A percentile compares a stretch with the other conserved stretches of the same genome.
Conservation (phyloP, 2,797 vertebrate genomes). For the Apogon hyalosoma region DNA sequence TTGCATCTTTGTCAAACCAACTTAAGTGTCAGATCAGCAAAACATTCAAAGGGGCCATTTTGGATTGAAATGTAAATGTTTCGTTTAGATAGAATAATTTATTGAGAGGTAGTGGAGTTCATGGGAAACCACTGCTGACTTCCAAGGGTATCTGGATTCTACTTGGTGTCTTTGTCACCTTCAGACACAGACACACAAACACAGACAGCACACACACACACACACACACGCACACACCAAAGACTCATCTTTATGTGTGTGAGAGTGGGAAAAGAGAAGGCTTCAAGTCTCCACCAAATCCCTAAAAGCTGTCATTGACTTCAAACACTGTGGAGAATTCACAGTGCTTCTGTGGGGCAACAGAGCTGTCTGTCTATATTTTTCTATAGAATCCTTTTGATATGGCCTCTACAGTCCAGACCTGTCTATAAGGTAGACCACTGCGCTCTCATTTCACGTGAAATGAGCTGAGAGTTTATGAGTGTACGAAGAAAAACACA, state of each 20-base stretch:
- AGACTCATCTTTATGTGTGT: conserved; percentile 64
- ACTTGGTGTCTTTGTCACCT: conserved; percentile 67
- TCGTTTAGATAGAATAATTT: conserved; percentile 1
- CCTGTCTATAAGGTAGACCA: conserved; percentile 25
- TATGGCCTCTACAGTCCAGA: conserved; percentile 57
- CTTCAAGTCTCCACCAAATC: conserved; percentile 71
- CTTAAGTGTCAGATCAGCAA: not conserved
- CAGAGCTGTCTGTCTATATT: conserved; percentile 57
- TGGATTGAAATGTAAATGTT: conserved; percentile 18
- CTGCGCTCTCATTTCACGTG: conserved; percentile 21
- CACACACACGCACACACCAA: conserved; percentile 15
- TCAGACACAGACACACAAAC: conserved; percentile 35
- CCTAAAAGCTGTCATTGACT: conserved; percentile 81
- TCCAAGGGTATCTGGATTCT: conserved; percentile 48
- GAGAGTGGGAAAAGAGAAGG: conserved; percentile 59
- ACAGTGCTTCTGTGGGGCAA: conserved; percentile 58
- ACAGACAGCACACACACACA: conserved; percentile 4
- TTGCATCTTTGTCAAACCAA: too few relatives aligned
- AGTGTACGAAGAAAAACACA: conserved; percentile 11
- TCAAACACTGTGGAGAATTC: conserved; percentile 71
- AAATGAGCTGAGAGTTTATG: conserved; percentile 17
- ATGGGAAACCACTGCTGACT: conserved; percentile 38
- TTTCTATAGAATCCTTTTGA: conserved; percentile 72
- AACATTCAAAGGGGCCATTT: conserved; percentile 6
- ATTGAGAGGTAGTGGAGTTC: conserved; percentile 8